These are phyloP conservation scores for Corythornis vintsioides DNA, from an alignment of 2,113 vertebrate genomes.

Conservation along the genomic window DNA sequence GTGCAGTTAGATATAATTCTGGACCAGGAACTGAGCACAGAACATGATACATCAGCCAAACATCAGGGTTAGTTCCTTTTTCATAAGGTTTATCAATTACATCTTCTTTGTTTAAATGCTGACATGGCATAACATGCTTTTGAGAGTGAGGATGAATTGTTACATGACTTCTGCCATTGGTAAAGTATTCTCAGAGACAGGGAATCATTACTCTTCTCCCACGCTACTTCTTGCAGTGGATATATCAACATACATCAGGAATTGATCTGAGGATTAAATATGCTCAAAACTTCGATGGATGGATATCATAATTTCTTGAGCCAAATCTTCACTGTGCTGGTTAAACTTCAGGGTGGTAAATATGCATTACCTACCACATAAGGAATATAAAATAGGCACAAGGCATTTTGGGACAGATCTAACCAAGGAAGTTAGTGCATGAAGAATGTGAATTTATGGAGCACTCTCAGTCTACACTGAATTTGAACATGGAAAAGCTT, in stretches of 20 bases:
- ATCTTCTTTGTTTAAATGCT: background rate
- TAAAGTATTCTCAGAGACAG: background rate
- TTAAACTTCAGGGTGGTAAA: background rate
- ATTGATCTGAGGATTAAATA: background rate
- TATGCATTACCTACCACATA: rapidly evolving
- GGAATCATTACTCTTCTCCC: background rate
- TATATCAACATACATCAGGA: background rate
- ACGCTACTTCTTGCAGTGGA: background rate
- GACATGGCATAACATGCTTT: background rate
- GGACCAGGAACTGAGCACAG: background rate
- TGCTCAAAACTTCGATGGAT: background rate
- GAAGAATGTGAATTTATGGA: background rate
- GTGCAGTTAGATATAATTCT: conserved; percentile 2
- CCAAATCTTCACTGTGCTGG: background rate
- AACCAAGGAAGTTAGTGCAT: background rate
- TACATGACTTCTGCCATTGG: background rate
- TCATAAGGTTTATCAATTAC: background rate
- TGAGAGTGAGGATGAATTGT: background rate
- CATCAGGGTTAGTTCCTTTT: background rate
- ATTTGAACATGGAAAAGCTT: background rate
- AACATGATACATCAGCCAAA: background rate
- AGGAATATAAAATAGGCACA: background rate
- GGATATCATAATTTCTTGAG: background rate
- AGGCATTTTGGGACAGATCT: background rate
- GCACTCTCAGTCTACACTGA: background rate